Percentiles rank a stretch among this genome's conserved stretches.
These are phyloP conservation scores for Remorina albescens DNA, from an alignment of 2,797 vertebrate species.

Conservation along the genomic window DNA sequence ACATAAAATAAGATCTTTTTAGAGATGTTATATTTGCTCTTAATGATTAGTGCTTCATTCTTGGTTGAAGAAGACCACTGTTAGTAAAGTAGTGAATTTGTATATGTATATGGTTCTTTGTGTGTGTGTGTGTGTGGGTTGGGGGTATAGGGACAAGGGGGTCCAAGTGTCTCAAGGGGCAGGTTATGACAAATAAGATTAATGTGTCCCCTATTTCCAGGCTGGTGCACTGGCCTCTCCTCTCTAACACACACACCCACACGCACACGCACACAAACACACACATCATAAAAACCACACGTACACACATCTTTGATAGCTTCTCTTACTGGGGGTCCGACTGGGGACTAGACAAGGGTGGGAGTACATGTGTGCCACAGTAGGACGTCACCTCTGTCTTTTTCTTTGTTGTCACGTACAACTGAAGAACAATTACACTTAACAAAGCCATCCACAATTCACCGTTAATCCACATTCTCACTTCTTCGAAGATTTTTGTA, in stretches of 20 bases:
- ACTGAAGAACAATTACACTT: slow-evolving; percentile 37
- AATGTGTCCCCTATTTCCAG: slow-evolving; percentile 87
- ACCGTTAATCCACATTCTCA: too few species aligned
- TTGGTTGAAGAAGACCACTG: neutral
- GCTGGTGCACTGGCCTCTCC: slow-evolving; percentile 80
- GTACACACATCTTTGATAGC: slow-evolving; percentile 72
- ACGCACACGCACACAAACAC: slow-evolving; percentile 8
- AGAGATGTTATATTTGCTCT: too few species aligned
- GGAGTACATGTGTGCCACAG: slow-evolving; percentile 24
- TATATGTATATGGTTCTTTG: too few species aligned
- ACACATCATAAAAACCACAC: slow-evolving; percentile 72
- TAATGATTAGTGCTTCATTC: neutral
- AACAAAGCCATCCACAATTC: slow-evolving; percentile 18
- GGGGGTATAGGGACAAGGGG: slow-evolving; percentile 50
- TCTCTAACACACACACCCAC: slow-evolving; percentile 11
- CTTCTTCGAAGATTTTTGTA: too few species aligned
- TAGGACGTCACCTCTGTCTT: slow-evolving; percentile 58
- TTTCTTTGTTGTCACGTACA: slow-evolving; percentile 67
- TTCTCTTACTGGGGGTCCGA: slow-evolving; percentile 82
- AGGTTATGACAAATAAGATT: slow-evolving; percentile 91
- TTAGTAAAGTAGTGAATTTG: neutral
- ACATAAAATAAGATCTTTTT: too few species aligned
- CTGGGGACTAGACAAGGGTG: slow-evolving; percentile 73
- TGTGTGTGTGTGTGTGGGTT: slow-evolving; percentile 21
- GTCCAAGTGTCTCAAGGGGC: slow-evolving; percentile 80